These are phyloP conservation scores for Hypsibius dujardini DNA, from an alignment of 1,140 invertebrate species.

Conservation along the genomic window DNA sequence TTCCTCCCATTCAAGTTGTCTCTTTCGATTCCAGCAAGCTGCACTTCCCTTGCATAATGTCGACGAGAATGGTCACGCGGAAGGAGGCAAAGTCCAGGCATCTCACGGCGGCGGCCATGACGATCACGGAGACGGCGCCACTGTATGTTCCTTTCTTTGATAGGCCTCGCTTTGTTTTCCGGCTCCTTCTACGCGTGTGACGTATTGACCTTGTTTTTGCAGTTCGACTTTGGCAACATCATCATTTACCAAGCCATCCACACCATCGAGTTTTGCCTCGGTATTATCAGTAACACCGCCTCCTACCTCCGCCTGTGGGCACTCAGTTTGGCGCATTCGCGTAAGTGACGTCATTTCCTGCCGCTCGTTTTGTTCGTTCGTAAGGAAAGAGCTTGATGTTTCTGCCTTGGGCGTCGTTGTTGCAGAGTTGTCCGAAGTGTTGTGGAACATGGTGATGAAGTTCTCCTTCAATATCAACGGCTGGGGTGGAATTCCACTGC, in stretches of 20 bases:
- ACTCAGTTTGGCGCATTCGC: constrained; percentile 76
- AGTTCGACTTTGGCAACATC: constrained; percentile 68
- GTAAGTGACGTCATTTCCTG: constrained; percentile 42
- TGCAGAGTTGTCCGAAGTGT: constrained; percentile 84
- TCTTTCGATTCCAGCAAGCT: background rate
- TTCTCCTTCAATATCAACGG: constrained; percentile 30
- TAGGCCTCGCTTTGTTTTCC: constrained; percentile 1
- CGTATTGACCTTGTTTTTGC: constrained; percentile 25
- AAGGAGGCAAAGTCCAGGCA: background rate
- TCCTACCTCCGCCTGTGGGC: constrained; percentile 92
- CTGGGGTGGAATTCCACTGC: constrained; percentile 43
- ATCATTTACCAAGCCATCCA: constrained; percentile 85
- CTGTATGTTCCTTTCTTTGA: constrained; percentile 27
- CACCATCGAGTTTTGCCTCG: constrained; percentile 88
- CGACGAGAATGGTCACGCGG: background rate
- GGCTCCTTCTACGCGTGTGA: constrained; percentile 14
- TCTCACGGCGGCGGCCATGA: constrained; percentile 24
- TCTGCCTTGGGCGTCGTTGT: too few species aligned
- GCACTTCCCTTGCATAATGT: background rate
- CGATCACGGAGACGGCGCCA: constrained; percentile 36
- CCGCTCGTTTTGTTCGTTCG: constrained; percentile 25
- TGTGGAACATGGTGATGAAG: constrained; percentile 83
- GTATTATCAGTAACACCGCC: constrained; percentile 85
- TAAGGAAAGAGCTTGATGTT: constrained; percentile 1
- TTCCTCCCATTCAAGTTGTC: too few species aligned